Conservation (phyloP, 2,113 vertebrate genomes). For the Aegithalos caudatus region DNA sequence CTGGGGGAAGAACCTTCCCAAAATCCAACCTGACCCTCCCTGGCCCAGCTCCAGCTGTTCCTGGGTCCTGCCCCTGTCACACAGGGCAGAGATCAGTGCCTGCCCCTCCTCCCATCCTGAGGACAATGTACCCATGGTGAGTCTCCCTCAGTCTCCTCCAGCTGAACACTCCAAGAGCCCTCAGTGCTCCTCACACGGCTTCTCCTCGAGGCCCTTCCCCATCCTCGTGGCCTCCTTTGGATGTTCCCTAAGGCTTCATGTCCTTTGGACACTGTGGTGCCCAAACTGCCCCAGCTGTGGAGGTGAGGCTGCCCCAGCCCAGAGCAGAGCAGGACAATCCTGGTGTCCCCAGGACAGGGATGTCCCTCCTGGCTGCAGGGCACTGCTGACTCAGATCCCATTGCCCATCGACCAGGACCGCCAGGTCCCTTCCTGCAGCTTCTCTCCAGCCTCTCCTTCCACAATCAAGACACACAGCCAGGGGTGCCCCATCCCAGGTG, state of each 20-base stretch:
- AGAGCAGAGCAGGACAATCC: background rate
- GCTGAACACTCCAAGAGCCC: background rate
- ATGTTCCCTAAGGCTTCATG: background rate
- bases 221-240: background rate
- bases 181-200: background rate
- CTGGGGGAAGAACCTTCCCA: background rate
- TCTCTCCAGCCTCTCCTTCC: background rate
- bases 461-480: background rate
- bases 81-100: background rate
- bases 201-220: background rate
- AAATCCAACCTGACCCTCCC: fast-evolving
- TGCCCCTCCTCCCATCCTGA: background rate
- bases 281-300: background rate
- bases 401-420: background rate
- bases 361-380: background rate
- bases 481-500: background rate
- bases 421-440: background rate
- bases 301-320: background rate
- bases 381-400: background rate
- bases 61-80: background rate
- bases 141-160: background rate
- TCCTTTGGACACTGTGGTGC: background rate
- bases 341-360: background rate
- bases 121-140: fast-evolving
- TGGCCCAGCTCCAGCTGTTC: fast-evolving